Conservation (phyloP, 1,140 invertebrate species). For the Orius insidiosus region DNA sequence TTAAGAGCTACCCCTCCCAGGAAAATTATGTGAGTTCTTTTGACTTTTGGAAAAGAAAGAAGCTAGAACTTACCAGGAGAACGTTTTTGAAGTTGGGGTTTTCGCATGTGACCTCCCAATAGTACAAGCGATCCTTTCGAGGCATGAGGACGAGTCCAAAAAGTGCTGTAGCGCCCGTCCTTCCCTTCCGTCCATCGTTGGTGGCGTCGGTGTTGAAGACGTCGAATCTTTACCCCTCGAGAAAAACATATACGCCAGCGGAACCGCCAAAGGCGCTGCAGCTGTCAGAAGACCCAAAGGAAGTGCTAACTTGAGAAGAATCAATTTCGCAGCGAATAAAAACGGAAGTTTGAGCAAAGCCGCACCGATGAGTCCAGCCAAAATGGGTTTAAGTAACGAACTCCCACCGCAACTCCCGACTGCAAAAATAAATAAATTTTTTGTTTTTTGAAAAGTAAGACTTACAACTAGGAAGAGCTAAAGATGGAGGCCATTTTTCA, state of each 20-base stretch:
- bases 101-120: constrained; percentile 5
- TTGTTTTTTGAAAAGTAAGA: neutral
- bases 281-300: constrained; percentile 8
- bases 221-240: neutral
- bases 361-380: constrained; percentile 4
- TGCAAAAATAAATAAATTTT: neutral
- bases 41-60: too few species aligned
- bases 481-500: constrained; percentile 1
- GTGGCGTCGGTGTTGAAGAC: neutral
- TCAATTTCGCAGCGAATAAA: constrained; percentile 6
- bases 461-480: neutral
- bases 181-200: neutral
- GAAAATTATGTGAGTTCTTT: too few species aligned
- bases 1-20: too few species aligned
- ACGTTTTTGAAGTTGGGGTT: neutral
- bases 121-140: constrained; percentile 8
- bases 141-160: constrained; percentile 1
- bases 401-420: constrained; percentile 1
- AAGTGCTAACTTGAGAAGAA: constrained; percentile 7
- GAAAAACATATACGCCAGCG: constrained; percentile 6
- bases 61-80: constrained; percentile 8
- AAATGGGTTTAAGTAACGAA: constrained; percentile 1
- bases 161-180: neutral
- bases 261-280: constrained; percentile 2
- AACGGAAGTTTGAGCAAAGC: constrained; percentile 11